phyloP scores from a whole-genome alignment of 64 coral and sea anemone genomes.

The Catalaphyllia jardinei region DNA sequence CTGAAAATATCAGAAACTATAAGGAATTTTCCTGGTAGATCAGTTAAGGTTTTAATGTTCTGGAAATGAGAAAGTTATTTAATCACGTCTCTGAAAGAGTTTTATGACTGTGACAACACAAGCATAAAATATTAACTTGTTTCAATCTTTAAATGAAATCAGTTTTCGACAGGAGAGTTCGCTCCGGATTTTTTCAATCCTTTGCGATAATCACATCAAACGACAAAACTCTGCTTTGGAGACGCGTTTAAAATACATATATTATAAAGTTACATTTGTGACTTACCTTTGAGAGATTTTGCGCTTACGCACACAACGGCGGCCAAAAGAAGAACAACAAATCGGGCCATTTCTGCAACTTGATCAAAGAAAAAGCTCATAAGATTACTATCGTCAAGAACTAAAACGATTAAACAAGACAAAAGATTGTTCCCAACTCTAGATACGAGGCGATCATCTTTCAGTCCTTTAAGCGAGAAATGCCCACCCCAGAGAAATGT shows the following conservation, averaged over 20 bases:
- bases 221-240: not conserved
- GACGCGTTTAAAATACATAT: too few relatives aligned
- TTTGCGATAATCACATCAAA: constrained; percentile 9
- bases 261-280: not conserved
- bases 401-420: not conserved
- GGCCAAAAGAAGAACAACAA: constrained; percentile 78
- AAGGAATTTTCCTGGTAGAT: not conserved
- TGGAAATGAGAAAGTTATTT: not conserved
- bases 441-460: not conserved
- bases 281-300: constrained; percentile 79
- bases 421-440: not conserved
- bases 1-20: not conserved
- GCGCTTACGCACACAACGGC: constrained; percentile 91
- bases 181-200: constrained; percentile 43
- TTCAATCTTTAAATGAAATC: not conserved
- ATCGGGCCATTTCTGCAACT: constrained; percentile 66
- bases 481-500: not conserved
- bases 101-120: not conserved
- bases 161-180: not conserved
- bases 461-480: not conserved
- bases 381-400: not conserved
- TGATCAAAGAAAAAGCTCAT: not conserved
- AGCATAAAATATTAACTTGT: constrained; percentile 44
- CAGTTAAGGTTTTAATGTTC: not conserved
- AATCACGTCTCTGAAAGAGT: not conserved